These are phyloP conservation scores for Vollenhovia emeryi DNA, from an alignment of 1,140 invertebrate species.

Conservation along the genomic window DNA sequence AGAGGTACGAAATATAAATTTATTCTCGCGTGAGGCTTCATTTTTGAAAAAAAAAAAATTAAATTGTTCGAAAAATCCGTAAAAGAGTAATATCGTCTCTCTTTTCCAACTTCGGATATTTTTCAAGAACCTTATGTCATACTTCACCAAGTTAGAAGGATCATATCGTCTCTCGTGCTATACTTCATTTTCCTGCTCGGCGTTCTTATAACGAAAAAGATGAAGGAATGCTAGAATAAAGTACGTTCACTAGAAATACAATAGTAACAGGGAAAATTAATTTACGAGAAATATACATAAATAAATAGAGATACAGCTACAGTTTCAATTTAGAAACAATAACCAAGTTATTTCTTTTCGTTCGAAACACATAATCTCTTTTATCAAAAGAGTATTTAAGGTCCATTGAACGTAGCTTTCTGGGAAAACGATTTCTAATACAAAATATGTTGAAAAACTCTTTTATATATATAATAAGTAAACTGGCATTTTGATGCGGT, in stretches of 20 bases:
- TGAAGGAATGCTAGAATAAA: conserved; percentile 11
- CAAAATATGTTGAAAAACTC: background rate
- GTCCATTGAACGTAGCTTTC: background rate
- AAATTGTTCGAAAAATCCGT: conserved; percentile 17
- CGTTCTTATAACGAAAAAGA: background rate
- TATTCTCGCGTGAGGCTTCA: background rate
- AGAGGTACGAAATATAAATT: background rate
- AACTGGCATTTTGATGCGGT: background rate
- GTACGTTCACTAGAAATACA: background rate
- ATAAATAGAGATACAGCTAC: background rate
- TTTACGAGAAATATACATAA: background rate
- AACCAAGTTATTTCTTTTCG: background rate
- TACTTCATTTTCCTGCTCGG: conserved; percentile 31
- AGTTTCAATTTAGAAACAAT: background rate
- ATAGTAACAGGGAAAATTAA: background rate
- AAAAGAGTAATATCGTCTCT: background rate
- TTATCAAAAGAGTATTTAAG: background rate
- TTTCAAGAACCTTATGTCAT: conserved; percentile 5
- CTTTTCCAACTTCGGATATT: conserved; percentile 1
- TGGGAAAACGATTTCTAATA: background rate
- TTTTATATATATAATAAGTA: background rate
- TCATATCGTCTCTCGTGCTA: background rate
- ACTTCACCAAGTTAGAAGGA: background rate
- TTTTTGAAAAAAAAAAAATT: conserved; percentile 42
- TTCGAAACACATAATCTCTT: background rate